Evolutionary conservation across 2,888 invertebrate genomes (phyloP), one percentile per base, ranked within the genome.

Genomic region (Eurytoma adleriae): DNA sequence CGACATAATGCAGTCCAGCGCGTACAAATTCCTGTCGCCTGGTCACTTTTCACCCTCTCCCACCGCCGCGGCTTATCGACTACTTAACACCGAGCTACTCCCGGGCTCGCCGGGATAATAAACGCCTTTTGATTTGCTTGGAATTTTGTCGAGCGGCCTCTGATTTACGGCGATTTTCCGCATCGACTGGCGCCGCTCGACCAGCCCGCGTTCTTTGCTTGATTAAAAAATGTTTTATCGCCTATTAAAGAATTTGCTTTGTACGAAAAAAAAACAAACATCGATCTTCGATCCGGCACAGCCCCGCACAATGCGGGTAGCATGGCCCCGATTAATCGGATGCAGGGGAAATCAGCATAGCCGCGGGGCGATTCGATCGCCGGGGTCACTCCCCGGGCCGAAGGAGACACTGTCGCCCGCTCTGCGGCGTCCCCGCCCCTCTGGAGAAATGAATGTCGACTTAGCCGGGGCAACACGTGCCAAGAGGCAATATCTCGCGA

Each of bases 401-500:
- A 24, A 24, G 10, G 10, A 40, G 1, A 10, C 40, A 7, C 40
- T 10, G 10, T 40, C 10, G 7, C 10, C 10, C 24, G 24, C 40
- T 40, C 10, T 40, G 10, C 40, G 12, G 12, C 2, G 52, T n/a
- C 18, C 7, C 40, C 56, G n/a, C 57, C 70, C 66, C 77, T n/a
- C 54, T 3, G n/a, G 61, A 61, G 82, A 83, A 83, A 84, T 82
- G 85, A 87, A 87, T 86, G 85, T 86, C 85, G 85, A 86, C 79
- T 80, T 80, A 69, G 66, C 70, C 71, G 73, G 40, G 40, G 64
- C 77, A 83, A 83, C 85, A 87, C 87, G 87, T 87, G 87, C 86
- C 86, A 84, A 84, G 79, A 86, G 85, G 85, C 87, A 88, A 88
- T 88, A 89, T 86, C 87, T 86, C 84, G 84, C 84, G 86, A 88